phyloP scores from a whole-genome alignment of 37 sponge, comb jelly and placozoan genomes.

The Bolinopsis microptera region DNA sequence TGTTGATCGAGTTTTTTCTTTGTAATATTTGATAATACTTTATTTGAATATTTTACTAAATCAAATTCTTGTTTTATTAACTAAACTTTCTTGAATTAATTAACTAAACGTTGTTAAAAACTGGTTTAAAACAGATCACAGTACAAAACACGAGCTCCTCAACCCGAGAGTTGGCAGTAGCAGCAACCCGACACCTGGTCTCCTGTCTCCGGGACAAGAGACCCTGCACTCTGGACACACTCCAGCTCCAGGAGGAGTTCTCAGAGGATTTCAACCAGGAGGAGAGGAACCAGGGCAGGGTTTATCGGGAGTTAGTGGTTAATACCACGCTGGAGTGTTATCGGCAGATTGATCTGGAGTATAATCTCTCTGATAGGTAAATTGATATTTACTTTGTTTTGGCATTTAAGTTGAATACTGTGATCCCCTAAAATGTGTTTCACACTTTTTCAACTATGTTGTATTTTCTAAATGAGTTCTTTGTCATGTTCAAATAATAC shows the following conservation, averaged over 20 bases:
- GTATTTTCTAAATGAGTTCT: no score
- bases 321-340: conserved; percentile 12
- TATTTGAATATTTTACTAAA: no score
- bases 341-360: neutral
- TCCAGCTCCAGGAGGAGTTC: neutral
- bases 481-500: no score
- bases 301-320: neutral
- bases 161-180: conserved; percentile 3
- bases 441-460: no score
- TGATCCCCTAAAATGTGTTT: no score
- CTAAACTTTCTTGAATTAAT: no score
- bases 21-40: no score
- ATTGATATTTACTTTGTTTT: neutral
- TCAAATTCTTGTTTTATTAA: no score
- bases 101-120: no score
- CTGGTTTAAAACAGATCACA: no score
- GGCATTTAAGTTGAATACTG: no score
- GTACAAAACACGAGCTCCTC: neutral
- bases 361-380: neutral
- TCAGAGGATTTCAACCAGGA: neutral
- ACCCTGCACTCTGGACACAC: conserved; percentile 7
- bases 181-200: conserved; percentile 20
- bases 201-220: conserved; percentile 2
- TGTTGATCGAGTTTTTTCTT: no score
- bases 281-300: neutral